Percentiles rank a stretch among this genome's conserved stretches.
Conservation (phyloP, 2,888 invertebrate species). For the Himalopsyche tibetana region DNA sequence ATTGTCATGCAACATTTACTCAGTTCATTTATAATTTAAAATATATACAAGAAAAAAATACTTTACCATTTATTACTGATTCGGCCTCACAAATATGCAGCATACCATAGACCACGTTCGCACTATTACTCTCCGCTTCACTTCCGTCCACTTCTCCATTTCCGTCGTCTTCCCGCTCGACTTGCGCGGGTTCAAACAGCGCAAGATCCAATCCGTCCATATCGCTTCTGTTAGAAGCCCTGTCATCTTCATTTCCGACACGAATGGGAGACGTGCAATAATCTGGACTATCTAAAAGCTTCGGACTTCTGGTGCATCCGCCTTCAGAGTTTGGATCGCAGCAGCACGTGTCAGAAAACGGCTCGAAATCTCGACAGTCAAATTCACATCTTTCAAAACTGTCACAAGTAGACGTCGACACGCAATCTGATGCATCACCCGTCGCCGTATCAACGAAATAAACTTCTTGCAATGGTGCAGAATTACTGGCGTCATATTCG, state of each 20-base stretch:
- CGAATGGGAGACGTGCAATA: slow-evolving; percentile 72
- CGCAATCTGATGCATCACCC: slow-evolving; percentile 70
- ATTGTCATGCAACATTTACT: too few species aligned
- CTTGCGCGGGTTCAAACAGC: slow-evolving; percentile 79
- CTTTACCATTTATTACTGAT: slow-evolving; percentile 49
- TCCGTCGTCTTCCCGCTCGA: slow-evolving; percentile 69
- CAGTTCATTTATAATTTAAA: too few species aligned
- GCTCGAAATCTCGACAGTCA: slow-evolving; percentile 78
- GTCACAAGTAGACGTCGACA: slow-evolving; percentile 77
- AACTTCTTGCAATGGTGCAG: slow-evolving; percentile 4
- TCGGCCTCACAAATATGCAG: slow-evolving; percentile 71
- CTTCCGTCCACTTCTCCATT: slow-evolving; percentile 67
- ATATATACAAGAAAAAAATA: not conserved
- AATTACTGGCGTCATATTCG: slow-evolving; percentile 65
- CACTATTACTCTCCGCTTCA: slow-evolving; percentile 67
- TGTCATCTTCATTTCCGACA: slow-evolving; percentile 72
- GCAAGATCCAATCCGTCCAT: slow-evolving; percentile 83
- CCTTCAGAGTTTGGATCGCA: slow-evolving; percentile 76
- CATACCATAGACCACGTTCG: slow-evolving; percentile 71
- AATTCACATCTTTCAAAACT: slow-evolving; percentile 78
- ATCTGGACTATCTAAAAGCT: slow-evolving; percentile 69
- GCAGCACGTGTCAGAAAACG: slow-evolving; percentile 80
- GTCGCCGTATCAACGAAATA: slow-evolving; percentile 69
- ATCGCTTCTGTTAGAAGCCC: slow-evolving; percentile 75
- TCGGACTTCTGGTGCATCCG: slow-evolving; percentile 75